A percentile compares a stretch with the other conserved stretches of the same genome.
These are phyloP conservation scores for Thunnus maccoyii DNA, from an alignment of 2,113 vertebrate species.

Conservation along the genomic window DNA sequence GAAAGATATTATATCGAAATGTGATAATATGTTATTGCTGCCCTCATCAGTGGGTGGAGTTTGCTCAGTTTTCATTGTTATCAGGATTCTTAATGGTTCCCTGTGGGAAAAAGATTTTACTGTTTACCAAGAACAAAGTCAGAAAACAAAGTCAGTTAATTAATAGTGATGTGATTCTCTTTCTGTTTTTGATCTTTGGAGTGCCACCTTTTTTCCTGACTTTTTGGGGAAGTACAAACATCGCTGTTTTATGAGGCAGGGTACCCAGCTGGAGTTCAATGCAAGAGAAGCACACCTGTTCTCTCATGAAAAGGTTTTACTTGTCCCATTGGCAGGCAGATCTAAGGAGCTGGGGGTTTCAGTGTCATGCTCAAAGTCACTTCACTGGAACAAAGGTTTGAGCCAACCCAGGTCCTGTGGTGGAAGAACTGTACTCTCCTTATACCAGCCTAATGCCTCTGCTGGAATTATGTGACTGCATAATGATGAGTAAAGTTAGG, in stretches of 20 bases:
- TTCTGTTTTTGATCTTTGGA: not conserved
- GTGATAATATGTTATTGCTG: too few species aligned
- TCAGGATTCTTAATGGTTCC: too few species aligned
- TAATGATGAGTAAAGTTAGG: not conserved
- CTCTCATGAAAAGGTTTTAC: too few species aligned
- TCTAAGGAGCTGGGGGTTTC: too few species aligned
- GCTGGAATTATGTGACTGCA: not conserved
- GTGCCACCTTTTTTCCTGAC: not conserved
- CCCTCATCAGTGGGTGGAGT: too few species aligned
- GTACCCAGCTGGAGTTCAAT: too few species aligned
- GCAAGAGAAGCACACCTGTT: too few species aligned
- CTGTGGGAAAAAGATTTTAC: too few species aligned
- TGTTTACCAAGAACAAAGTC: too few species aligned
- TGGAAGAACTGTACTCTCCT: not conserved
- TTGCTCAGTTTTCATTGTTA: too few species aligned
- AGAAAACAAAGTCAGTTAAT: too few species aligned
- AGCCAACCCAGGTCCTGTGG: not conserved
- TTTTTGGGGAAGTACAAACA: not conserved
- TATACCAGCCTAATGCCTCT: not conserved
- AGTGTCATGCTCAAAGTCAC: not conserved
- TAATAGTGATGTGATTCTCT: not conserved
- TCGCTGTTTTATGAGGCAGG: not conserved
- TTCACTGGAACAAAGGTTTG: not conserved
- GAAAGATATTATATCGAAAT: not conserved
- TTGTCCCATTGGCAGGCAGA: too few species aligned